A percentile compares a stretch with the other conserved stretches of the same genome.
Evolutionary conservation across 2,797 vertebrate species (phyloP).

Genomic region (Acanthurus leucopareius): DNA sequence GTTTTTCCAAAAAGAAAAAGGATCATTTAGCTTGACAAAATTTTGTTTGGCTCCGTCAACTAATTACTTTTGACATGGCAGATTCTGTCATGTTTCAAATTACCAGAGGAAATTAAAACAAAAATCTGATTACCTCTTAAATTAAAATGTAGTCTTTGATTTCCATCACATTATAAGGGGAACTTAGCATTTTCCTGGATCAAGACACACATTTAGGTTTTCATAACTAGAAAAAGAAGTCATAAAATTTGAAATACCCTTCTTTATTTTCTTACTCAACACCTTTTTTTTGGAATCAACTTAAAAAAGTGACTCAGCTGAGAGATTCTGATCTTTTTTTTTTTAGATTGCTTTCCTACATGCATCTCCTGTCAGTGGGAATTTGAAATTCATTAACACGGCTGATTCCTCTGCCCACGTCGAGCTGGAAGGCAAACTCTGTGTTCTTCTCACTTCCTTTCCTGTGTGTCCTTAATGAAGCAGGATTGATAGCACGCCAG

Average conservation of each 20-base stretch:
- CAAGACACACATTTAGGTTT: background rate
- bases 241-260: background rate
- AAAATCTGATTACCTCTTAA: background rate
- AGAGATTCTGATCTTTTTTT: conserved; percentile 37
- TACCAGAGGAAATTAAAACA: too few species aligned
- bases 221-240: background rate
- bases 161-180: background rate
- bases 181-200: background rate
- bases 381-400: conserved; percentile 71
- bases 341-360: conserved; percentile 41
- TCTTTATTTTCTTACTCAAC: background rate
- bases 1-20: too few species aligned
- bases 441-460: conserved; percentile 65
- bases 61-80: background rate
- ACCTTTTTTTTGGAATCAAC: conserved; percentile 7
- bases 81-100: background rate
- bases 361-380: conserved; percentile 53
- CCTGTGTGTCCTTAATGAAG: conserved; percentile 77
- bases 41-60: background rate
- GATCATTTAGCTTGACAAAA: background rate
- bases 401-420: conserved; percentile 63
- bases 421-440: conserved; percentile 65
- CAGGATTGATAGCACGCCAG: conserved; percentile 79
- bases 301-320: conserved; percentile 18
- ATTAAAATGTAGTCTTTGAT: background rate